Evolutionary conservation across 2,113 vertebrate species (phyloP), one percentile per base, ranked within the genome.

Genomic region (Chaetura pelagica): DNA sequence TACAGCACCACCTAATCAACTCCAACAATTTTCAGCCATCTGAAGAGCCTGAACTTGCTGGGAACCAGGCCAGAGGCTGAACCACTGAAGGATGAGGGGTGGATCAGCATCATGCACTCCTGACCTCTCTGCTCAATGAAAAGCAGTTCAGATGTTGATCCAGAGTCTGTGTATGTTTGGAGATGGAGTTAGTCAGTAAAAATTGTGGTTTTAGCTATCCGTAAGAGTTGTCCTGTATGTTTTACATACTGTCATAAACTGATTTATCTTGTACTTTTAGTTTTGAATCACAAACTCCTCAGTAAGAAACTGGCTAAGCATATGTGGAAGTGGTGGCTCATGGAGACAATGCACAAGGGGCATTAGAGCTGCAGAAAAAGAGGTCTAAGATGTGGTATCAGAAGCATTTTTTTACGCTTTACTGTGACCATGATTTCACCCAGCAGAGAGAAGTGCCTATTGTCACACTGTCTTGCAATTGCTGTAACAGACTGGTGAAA

Each of bases 111-210:
- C 49, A 49, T 26, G 29, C 76, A 42, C 46, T 88, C 58, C 42
- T 51, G 71, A 76, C 73, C 54, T 24, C 84, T 81, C 21, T 3
- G 3, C 7, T 68, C 54, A 75, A 68, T 29, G 44, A 89, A 90
- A 84, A 95, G 48, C 42, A 75, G n/a, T 57, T 95, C 30, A 76
- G 89, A 73, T 32, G 27, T 9, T 35, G 49, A 64, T 49, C 62
- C 44, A 29, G 15, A 34, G 11, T 14, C 16, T 29, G 3, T 54
- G 17, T 34, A 40, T 64, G 42, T 87, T 18, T 12, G 12, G 58
- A 90, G 22, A 55, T 11, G 29, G 26, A 93, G 40, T 1, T 0
- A 0, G 11, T 30, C 0, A 0, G 40, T 42, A 27, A 49, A 68
- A 87, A 49, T 34, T 61, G 34, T 49, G 38, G 38, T 42, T 72